Percentiles rank a stretch among this genome's conserved stretches.
phyloP scores from a whole-genome alignment of 2,113 vertebrate species.

The Archilochus colubris region DNA sequence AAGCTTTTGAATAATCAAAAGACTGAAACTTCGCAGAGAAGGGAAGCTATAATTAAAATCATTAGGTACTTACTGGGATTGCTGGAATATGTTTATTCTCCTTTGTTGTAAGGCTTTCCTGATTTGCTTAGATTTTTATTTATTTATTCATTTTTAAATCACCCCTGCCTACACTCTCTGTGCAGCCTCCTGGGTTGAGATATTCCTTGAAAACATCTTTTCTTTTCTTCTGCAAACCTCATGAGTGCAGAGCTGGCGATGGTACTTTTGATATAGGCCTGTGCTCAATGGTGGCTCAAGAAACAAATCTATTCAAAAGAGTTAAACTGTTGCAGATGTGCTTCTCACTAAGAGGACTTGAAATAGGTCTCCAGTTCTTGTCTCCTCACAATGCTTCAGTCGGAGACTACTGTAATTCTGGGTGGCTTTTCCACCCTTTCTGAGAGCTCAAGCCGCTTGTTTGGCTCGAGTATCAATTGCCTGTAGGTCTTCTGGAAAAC shows the following conservation, averaged over 20 bases:
- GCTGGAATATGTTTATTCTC: not conserved
- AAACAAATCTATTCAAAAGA: not conserved
- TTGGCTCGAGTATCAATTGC: not conserved
- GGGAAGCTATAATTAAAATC: constrained; percentile 9
- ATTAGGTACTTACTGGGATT: not conserved
- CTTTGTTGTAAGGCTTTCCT: not conserved
- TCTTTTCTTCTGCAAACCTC: not conserved
- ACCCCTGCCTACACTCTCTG: not conserved
- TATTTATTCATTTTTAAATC: not conserved
- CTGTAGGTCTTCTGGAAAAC: not conserved
- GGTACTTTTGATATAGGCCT: too few relatives aligned
- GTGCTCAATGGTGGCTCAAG: not conserved
- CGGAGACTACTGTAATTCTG: not conserved
- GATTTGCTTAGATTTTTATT: not conserved
- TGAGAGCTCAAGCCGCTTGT: not conserved
- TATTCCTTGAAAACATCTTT: not conserved
- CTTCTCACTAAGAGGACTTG: not conserved
- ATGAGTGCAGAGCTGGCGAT: fast-evolving
- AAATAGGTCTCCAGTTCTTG: not conserved
- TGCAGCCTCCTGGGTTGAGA: not conserved
- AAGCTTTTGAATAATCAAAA: not conserved
- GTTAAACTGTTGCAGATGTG: constrained; percentile 26
- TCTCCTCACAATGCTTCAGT: not conserved
- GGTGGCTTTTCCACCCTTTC: not conserved
- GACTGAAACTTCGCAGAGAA: not conserved